A percentile compares a stretch with the other conserved stretches of the same genome.
Evolutionary conservation across 1,140 invertebrate species (phyloP).

Genomic region (Onthophagus taurus): DNA sequence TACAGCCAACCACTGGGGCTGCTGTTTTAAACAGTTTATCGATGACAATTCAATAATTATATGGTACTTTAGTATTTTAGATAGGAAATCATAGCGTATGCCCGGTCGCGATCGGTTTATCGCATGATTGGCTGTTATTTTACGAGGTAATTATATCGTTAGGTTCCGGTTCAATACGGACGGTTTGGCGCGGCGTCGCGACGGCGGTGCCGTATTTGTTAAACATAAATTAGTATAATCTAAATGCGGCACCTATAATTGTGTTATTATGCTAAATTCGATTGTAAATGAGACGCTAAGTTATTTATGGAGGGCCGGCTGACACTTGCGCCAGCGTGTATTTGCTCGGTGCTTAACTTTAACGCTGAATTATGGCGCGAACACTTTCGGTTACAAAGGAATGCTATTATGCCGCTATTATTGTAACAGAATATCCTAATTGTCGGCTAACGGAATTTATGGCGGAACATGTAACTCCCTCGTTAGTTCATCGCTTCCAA

Average conservation of each 20-base stretch:
- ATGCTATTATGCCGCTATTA: no score
- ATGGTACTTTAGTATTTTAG: conserved; percentile 28
- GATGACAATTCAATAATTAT: conserved; percentile 30
- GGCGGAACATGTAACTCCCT: no score
- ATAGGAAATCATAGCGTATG: conserved; percentile 26
- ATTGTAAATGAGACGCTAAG: conserved; percentile 13
- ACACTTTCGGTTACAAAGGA: no score
- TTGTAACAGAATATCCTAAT: no score
- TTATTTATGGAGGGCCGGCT: conserved; percentile 11
- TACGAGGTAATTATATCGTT: conserved; percentile 17
- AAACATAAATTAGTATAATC: conserved; percentile 14
- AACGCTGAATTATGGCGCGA: no score
- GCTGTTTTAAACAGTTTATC: conserved; percentile 26
- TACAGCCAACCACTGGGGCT: conserved; percentile 2
- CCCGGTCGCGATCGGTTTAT: conserved; percentile 17
- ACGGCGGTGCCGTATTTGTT: conserved; percentile 9
- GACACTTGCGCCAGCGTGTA: conserved; percentile 6
- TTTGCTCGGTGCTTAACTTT: no score
- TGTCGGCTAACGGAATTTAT: no score
- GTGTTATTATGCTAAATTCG: conserved; percentile 13
- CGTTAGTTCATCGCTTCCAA: no score
- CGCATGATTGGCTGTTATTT: conserved; percentile 17
- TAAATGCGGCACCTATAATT: conserved; percentile 10
- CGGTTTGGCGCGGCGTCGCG: neutral
- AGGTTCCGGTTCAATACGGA: conserved; percentile 1